Percentiles rank a stretch among this genome's conserved stretches.
These are phyloP conservation scores for Hestina assimilis DNA, from an alignment of 1,140 invertebrate genomes.

Conservation along the genomic window DNA sequence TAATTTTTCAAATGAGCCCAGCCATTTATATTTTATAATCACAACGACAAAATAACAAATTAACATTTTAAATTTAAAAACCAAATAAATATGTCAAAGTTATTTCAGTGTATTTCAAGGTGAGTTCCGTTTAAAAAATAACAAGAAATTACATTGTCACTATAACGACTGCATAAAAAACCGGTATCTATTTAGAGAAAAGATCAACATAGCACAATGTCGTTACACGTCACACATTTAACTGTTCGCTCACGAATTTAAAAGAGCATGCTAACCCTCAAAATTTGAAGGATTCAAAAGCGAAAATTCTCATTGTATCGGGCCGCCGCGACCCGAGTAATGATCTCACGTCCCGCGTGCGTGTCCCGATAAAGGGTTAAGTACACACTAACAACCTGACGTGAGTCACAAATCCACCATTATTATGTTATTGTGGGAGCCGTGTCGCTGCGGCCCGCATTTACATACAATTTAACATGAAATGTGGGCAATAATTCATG, in stretches of 20 bases:
- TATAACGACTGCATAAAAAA: constrained; percentile 19
- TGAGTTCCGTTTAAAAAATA: not conserved
- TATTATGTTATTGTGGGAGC: constrained; percentile 77
- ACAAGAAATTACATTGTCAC: not conserved
- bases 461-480: constrained; percentile 77
- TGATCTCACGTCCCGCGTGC: constrained; percentile 72
- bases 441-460: constrained; percentile 63
- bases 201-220: constrained; percentile 52
- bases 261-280: constrained; percentile 41
- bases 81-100: not conserved
- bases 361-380: constrained; percentile 76
- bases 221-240: constrained; percentile 53
- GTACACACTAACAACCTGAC: constrained; percentile 74
- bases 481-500: constrained; percentile 74
- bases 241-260: constrained; percentile 52
- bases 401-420: constrained; percentile 76
- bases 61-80: no score
- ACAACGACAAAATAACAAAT: no score
- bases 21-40: no score
- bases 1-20: no score
- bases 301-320: constrained; percentile 46
- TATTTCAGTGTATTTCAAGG: not conserved
- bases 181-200: constrained; percentile 41
- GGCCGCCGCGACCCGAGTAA: constrained; percentile 56
- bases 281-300: constrained; percentile 40